phyloP scores from a whole-genome alignment of 92 coral and sea anemone species.

The Micromussa lordhowensis region DNA sequence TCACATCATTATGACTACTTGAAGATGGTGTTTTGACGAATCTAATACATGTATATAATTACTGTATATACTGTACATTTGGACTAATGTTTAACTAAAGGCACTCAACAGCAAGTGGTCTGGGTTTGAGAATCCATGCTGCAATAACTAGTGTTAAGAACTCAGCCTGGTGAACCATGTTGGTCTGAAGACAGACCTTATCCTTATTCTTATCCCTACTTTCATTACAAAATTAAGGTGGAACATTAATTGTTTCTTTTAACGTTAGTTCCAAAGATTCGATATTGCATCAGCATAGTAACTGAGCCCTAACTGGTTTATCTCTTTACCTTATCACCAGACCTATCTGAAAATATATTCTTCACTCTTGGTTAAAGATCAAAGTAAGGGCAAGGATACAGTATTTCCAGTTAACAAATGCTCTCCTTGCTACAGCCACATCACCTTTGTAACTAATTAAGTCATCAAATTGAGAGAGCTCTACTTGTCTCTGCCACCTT shows the following conservation, averaged over 20 bases:
- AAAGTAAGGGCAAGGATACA: conserved; percentile 76
- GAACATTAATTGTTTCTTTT: neutral
- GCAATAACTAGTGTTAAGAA: too few species aligned
- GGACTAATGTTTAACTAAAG: too few species aligned
- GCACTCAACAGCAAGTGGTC: too few species aligned
- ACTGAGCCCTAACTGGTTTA: neutral
- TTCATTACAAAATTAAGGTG: neutral
- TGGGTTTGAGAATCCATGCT: too few species aligned
- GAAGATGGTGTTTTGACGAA: neutral
- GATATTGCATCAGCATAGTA: neutral
- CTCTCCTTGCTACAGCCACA: conserved; percentile 81
- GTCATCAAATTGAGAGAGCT: conserved; percentile 84
- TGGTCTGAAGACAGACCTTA: too few species aligned
- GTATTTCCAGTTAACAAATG: conserved; percentile 79
- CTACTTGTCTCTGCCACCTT: conserved; percentile 70
- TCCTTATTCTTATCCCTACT: too few species aligned
- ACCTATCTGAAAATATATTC: neutral
- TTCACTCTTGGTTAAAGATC: neutral
- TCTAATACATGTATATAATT: neutral
- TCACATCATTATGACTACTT: neutral
- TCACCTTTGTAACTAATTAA: conserved; percentile 73
- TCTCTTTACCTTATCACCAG: neutral
- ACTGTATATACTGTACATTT: too few species aligned
- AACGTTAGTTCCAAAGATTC: neutral
- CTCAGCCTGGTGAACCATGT: too few species aligned